Percentiles rank a stretch among this genome's conserved stretches.
Evolutionary conservation across 2,888 invertebrate genomes (phyloP).

Genomic region (Drosophila pseudotakahashii): DNA sequence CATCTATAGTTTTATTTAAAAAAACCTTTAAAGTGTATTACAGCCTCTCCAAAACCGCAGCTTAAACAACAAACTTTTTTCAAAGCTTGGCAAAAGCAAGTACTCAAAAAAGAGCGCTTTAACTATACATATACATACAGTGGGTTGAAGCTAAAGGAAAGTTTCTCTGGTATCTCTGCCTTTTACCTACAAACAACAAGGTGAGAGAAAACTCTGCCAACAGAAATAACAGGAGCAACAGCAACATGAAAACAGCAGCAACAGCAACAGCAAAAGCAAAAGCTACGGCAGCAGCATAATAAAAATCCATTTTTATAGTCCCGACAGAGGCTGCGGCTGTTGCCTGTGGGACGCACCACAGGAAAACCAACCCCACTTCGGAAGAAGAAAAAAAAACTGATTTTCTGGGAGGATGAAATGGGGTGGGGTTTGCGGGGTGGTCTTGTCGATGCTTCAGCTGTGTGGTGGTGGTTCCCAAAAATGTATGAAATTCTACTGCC

Average conservation of each 20-base stretch:
- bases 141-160: constrained; percentile 41
- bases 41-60: constrained; percentile 2
- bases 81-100: constrained; percentile 41
- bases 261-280: constrained; percentile 24
- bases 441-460: constrained; percentile 32
- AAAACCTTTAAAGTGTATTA: not conserved
- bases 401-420: constrained; percentile 48
- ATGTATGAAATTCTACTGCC: constrained; percentile 67
- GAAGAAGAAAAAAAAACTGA: constrained; percentile 31
- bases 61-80: constrained; percentile 38
- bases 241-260: constrained; percentile 11
- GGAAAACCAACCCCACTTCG: constrained; percentile 57
- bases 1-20: not conserved
- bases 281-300: constrained; percentile 59
- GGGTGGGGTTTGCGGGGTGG: constrained; percentile 39
- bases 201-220: constrained; percentile 62
- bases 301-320: constrained; percentile 79
- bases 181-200: constrained; percentile 50
- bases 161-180: constrained; percentile 42
- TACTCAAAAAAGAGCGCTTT: constrained; percentile 35
- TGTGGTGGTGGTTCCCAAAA: constrained; percentile 56
- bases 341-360: constrained; percentile 29
- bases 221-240: constrained; percentile 61
- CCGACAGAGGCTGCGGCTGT: constrained; percentile 52
- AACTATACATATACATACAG: constrained; percentile 1